Base-by-base conservation (phyloP, 2,797 vertebrate species). In the Mus spretus region DNA sequence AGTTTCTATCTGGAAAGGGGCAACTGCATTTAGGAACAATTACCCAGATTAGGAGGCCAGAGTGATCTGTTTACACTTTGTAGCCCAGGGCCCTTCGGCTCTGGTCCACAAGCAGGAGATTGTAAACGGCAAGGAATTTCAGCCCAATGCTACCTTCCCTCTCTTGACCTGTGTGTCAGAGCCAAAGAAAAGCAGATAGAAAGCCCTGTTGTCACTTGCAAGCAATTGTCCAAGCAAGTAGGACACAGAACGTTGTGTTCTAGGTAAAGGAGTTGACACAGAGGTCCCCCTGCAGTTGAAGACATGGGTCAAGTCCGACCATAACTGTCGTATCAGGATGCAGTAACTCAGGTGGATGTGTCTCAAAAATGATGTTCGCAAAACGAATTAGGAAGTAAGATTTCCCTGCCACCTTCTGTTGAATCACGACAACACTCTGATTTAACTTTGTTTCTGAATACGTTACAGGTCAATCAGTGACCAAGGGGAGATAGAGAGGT, bases 1-100 rank as follows among this genome's bases (percentile, higher is more conserved):
- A 98, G 98, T 98, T 98, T 99, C 98, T 96, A 98, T 96, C 83
- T 82, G 92, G 85, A 92, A 97, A 97, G 96, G 93, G 95, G 92
- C 84, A 86, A 95, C 81, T 80, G 91, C 97, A 96, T 98, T 99
- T 99, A 98, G 98, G 98, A 99, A 98, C 98, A 99, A 98, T 99
- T 99, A 99, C 97, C 97, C 98, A 98, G 98, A 98, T 98, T 97
- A 98, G 98, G 97, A 98, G 96, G 98, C 94, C 98, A 97, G 97
- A 97, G 97, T 97, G 97, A 96, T 98, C 98, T 98, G 98, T 98
- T 98, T 98, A 98, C 98, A 98, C 82, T 96, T 98, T 91, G 96
- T 97, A 98, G 98, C 98, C 97, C 95, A 95, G 95, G 96, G 96
- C 82, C 24, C 34, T 89, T 95, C 86, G 93, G 95, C 93, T 63